Base-by-base conservation (phyloP, 2,888 invertebrate species). In the Ormyrus nitidulus region DNA sequence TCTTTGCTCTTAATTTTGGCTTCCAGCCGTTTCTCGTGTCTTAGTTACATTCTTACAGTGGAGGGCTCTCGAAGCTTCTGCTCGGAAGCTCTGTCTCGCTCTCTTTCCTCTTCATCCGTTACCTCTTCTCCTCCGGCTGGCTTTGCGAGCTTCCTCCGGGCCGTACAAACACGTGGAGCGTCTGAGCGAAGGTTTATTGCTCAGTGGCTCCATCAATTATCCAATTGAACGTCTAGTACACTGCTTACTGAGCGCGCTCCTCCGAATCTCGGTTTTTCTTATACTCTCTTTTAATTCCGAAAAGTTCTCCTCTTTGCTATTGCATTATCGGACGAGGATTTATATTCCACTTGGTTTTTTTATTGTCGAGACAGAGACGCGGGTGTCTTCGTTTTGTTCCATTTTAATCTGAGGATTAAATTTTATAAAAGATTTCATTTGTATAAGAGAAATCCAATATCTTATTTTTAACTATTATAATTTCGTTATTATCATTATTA, bases 141-240 rank as follows among this genome's bases (percentile, higher is more conserved):
- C 44, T 72, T 56, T 19, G 11, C 6, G 19, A 11, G 11, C 49
- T 66, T 72, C 58, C 54, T 5, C n/a, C 8, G 11, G 7, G 54
- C 62, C 49, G 46, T 69, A 80, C 79, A 80, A 54, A 69, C 76
- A 66, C 75, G 61, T 64, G 65, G 73, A 74, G 80, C 64, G 74
- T 77, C 70, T 64, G 74, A 74, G 77, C 72, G 79, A 79, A 72
- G 73, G 81, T 59, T 75, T 66, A 75, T 75, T 75, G 58, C 66
- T 66, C 74, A 51, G 51, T 59, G 51, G 58, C 13, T 75, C 59
- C 58, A 75, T 75, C 66, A 75, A 75, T 75, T 75, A 81, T 82
- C 81, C 79, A 76, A 74, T 81, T 82, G 64, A 78, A 70, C 64
- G 54, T 68, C 65, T 58, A 64, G 74, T 54, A 54, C 68, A 61